Conservation (phyloP, 1,140 invertebrate genomes). For the Adelges cooleyi region DNA sequence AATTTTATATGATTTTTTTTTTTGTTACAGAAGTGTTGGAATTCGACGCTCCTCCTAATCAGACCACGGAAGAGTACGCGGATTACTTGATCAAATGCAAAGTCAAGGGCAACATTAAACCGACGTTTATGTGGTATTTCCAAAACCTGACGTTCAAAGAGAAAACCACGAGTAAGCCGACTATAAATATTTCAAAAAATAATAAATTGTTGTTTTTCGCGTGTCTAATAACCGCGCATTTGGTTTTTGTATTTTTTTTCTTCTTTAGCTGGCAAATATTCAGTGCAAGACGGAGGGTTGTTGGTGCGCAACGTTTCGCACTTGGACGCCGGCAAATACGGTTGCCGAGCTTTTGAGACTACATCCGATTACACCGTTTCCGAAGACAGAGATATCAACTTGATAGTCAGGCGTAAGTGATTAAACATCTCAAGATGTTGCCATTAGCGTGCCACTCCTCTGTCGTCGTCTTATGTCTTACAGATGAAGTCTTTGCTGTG, state of each 20-base stretch:
- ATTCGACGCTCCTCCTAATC: not conserved
- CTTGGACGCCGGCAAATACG: constrained; percentile 3
- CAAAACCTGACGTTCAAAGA: not conserved
- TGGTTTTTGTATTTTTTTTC: not conserved
- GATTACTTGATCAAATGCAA: not conserved
- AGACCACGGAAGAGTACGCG: not conserved
- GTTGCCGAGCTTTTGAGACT: constrained; percentile 11
- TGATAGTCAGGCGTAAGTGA: constrained; percentile 17
- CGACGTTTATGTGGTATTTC: constrained; percentile 4
- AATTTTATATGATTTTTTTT: not conserved
- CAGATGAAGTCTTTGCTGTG: too few species aligned
- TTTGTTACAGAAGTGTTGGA: constrained; percentile 5
- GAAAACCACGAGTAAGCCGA: not conserved
- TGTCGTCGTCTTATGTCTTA: too few species aligned
- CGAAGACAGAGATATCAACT: not conserved
- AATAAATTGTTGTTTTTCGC: too few species aligned
- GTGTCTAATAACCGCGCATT: too few species aligned
- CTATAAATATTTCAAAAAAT: too few species aligned
- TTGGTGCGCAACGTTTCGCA: not conserved
- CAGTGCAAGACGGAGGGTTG: not conserved
- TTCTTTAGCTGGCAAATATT: constrained; percentile 10
- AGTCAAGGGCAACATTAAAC: not conserved
- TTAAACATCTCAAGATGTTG: too few species aligned
- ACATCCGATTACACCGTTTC: constrained; percentile 2
- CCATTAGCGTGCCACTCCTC: too few species aligned